Evolutionary conservation across 2,888 invertebrate species (phyloP).

Genomic region (Hypomecis punctinalis): DNA sequence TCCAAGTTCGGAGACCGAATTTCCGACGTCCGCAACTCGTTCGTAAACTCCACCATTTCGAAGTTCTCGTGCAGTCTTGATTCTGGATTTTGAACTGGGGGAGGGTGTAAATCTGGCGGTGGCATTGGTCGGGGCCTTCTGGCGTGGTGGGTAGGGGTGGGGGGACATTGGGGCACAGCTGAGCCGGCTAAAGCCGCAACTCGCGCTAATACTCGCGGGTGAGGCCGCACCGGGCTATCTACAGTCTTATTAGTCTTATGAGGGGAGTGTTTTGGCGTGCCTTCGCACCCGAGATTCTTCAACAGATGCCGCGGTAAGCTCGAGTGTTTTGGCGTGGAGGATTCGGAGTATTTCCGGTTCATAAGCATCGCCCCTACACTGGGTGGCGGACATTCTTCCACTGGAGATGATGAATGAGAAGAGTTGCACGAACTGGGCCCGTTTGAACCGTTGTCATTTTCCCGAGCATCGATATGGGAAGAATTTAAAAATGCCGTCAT

Average conservation of each 20-base stretch:
- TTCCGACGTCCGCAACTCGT: slow-evolving; percentile 79
- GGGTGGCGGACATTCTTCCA: slow-evolving; percentile 69
- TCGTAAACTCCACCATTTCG: slow-evolving; percentile 80
- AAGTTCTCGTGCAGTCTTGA: slow-evolving; percentile 66
- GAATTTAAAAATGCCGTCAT: slow-evolving; percentile 81
- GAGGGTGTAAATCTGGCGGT: slow-evolving; percentile 83
- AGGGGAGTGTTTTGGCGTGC: slow-evolving; percentile 76
- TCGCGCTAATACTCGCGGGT: slow-evolving; percentile 86
- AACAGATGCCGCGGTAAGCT: slow-evolving; percentile 77
- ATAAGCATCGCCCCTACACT: slow-evolving; percentile 75
- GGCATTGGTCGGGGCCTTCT: slow-evolving; percentile 87
- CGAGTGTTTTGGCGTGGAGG: slow-evolving; percentile 76
- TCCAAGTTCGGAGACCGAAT: slow-evolving; percentile 83
- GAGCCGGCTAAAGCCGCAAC: slow-evolving; percentile 84
- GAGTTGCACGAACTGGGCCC: slow-evolving; percentile 76
- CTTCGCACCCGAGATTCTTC: slow-evolving; percentile 74
- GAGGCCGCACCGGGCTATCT: slow-evolving; percentile 83
- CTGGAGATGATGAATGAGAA: slow-evolving; percentile 74
- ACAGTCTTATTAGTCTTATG: slow-evolving; percentile 59
- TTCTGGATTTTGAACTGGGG: slow-evolving; percentile 71
- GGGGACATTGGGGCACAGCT: slow-evolving; percentile 90
- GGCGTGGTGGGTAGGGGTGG: slow-evolving; percentile 95
- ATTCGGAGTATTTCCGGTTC: slow-evolving; percentile 78
- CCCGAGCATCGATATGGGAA: slow-evolving; percentile 66
- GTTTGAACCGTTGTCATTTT: slow-evolving; percentile 69